Evolutionary conservation across 2,113 vertebrate genomes (phyloP).

Genomic region (Agelaius phoeniceus): DNA sequence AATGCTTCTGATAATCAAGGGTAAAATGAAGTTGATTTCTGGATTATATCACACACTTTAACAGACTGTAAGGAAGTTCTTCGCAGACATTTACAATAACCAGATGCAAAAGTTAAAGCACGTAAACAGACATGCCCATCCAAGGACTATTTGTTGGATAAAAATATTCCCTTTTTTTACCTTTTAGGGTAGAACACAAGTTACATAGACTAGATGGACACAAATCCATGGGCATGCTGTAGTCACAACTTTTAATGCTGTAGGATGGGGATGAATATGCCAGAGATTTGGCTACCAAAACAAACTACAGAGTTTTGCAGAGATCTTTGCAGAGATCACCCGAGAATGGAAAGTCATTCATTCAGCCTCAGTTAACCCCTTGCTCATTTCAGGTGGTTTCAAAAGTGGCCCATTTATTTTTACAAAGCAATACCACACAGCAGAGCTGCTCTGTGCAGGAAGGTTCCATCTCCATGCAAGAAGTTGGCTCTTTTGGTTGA

Average conservation of each 20-base stretch:
- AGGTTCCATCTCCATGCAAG: neutral
- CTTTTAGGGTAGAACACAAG: conserved; percentile 40
- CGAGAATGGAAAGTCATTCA: neutral
- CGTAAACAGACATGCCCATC: neutral
- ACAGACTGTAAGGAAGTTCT: neutral
- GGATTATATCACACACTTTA: conserved; percentile 33
- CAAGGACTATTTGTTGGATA: neutral
- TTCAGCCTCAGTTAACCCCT: neutral
- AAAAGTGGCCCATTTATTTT: neutral
- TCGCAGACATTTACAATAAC: conserved; percentile 27
- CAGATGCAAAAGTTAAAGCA: conserved; percentile 12
- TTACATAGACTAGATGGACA: neutral
- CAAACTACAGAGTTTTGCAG: too few species aligned
- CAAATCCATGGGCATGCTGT: fast-evolving
- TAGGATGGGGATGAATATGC: neutral
- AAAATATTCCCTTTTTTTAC: conserved; percentile 15
- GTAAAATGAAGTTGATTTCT: conserved; percentile 25
- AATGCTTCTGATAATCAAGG: neutral
- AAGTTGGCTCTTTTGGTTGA: neutral
- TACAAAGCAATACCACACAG: neutral
- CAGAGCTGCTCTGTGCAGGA: neutral
- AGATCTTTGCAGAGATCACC: neutral
- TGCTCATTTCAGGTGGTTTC: neutral
- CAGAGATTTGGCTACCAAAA: neutral
- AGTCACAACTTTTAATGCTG: neutral